These are phyloP conservation scores for Psittacara wagleri DNA, from an alignment of 2,113 vertebrate species.

Conservation along the genomic window DNA sequence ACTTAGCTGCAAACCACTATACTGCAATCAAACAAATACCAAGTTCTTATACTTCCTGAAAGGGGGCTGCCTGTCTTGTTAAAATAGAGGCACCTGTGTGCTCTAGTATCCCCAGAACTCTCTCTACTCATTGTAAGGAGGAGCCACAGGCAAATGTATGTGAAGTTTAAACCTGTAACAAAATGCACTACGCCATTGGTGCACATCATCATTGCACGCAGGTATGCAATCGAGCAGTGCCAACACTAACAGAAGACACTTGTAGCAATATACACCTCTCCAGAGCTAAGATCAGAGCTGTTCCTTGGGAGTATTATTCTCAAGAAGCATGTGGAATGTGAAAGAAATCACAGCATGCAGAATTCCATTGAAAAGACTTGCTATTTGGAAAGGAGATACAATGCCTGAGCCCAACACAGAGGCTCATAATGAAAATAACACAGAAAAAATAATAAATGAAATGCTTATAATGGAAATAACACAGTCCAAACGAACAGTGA, in stretches of 20 bases:
- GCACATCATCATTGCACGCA: neutral
- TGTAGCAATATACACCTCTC: neutral
- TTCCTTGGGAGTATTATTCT: neutral
- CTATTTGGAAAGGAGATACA: neutral
- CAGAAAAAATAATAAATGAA: neutral
- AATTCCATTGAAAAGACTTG: neutral
- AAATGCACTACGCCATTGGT: neutral
- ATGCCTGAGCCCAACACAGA: neutral
- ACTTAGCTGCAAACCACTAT: neutral
- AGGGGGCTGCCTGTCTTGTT: neutral
- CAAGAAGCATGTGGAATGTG: neutral
- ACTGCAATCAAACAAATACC: neutral
- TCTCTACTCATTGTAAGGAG: neutral
- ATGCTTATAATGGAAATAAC: neutral
- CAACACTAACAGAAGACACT: neutral
- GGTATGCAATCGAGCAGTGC: neutral
- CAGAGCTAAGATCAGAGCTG: neutral
- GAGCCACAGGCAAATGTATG: neutral
- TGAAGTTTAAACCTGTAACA: neutral
- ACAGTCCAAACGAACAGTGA: neutral
- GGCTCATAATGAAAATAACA: neutral
- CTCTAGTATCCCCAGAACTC: neutral
- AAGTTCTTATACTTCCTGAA: neutral
- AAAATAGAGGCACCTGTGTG: neutral
- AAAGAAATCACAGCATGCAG: neutral